A percentile compares a stretch with the other conserved stretches of the same genome.
These are phyloP conservation scores for Penaeus chinensis DNA, from an alignment of 1,140 invertebrate species.

Conservation along the genomic window DNA sequence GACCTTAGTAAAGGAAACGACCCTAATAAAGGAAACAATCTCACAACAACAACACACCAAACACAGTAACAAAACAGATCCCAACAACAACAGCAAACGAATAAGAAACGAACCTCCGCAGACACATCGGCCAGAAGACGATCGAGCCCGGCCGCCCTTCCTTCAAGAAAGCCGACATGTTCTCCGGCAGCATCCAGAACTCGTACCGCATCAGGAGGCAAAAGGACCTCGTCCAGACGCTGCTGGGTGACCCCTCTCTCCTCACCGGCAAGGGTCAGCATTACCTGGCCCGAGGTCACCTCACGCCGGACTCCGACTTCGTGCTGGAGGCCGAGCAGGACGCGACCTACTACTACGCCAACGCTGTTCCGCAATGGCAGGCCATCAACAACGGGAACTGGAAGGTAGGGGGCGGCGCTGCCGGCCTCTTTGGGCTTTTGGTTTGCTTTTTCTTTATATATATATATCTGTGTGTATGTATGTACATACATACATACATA, in stretches of 20 bases:
- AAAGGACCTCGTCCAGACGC: not conserved
- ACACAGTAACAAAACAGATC: not conserved
- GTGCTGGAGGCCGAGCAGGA: constrained; percentile 63
- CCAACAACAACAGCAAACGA: too few relatives aligned
- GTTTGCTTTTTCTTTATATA: not conserved
- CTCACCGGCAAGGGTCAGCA: constrained; percentile 36
- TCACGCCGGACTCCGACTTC: constrained; percentile 65
- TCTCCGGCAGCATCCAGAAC: constrained; percentile 30
- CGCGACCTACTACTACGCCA: constrained; percentile 65
- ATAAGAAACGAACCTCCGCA: not conserved
- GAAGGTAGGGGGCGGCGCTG: constrained; percentile 78
- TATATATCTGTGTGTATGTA: too few relatives aligned
- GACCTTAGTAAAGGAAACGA: too few relatives aligned
- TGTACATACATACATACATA: too few relatives aligned
- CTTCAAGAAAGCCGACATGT: constrained; percentile 45
- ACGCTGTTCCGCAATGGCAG: constrained; percentile 65
- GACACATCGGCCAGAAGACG: constrained; percentile 42
- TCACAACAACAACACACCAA: not conserved
- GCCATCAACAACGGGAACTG: constrained; percentile 66
- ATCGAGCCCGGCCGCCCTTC: constrained; percentile 21
- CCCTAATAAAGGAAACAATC: not conserved
- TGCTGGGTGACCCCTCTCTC: constrained; percentile 19
- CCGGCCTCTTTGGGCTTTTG: too few relatives aligned
- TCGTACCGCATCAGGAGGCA: constrained; percentile 25
- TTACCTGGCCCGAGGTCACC: constrained; percentile 65